phyloP scores from a whole-genome alignment of 2,888 invertebrate species.

The Glaucopsyche alexis region DNA sequence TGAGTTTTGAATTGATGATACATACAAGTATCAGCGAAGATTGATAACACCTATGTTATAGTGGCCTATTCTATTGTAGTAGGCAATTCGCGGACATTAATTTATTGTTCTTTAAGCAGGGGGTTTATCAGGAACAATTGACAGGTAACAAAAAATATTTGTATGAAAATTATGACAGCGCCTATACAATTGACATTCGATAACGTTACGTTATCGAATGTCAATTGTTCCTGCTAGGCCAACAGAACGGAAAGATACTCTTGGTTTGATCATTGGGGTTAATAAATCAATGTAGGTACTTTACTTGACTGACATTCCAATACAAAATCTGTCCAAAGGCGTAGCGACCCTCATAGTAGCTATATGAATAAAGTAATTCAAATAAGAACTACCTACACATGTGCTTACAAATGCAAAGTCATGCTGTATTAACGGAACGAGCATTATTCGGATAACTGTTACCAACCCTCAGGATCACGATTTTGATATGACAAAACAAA shows the following conservation, averaged over 20 bases:
- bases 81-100: too few species aligned
- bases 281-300: neutral
- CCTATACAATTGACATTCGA: too few species aligned
- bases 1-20: too few species aligned
- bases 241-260: neutral
- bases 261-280: neutral
- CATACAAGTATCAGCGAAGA: neutral
- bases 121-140: too few species aligned
- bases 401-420: constrained; percentile 19
- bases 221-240: too few species aligned
- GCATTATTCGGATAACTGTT: constrained; percentile 54
- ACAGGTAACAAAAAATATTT: too few species aligned
- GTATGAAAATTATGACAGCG: too few species aligned
- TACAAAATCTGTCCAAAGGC: neutral
- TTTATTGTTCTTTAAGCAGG: too few species aligned
- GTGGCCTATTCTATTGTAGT: too few species aligned
- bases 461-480: constrained; percentile 36
- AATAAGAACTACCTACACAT: constrained; percentile 1
- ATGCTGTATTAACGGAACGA: constrained; percentile 35
- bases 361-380: neutral
- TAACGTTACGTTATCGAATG: too few species aligned
- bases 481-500: constrained; percentile 40
- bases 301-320: neutral
- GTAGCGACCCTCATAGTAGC: neutral
- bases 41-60: neutral